Evolutionary conservation across 2,797 vertebrate species (phyloP).

Genomic region (Sebastes nivosus): DNA sequence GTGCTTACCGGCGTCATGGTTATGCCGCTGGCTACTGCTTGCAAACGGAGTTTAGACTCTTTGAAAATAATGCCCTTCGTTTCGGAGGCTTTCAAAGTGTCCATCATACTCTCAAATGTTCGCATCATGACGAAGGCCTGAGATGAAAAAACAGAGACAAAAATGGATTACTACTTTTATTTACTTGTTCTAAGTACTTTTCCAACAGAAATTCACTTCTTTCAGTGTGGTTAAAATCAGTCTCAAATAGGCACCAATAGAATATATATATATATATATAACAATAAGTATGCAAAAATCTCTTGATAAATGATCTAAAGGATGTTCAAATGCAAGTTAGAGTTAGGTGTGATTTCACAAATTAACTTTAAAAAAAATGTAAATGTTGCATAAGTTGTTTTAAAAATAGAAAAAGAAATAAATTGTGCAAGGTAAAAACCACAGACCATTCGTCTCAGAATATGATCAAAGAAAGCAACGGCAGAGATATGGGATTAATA

Average conservation of each 20-base stretch:
- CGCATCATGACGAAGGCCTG: conserved; percentile 48
- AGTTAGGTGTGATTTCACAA: too few relatives aligned
- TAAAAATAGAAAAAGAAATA: too few relatives aligned
- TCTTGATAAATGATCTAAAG: not conserved
- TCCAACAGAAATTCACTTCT: not conserved
- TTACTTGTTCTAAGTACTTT: not conserved
- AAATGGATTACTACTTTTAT: not conserved
- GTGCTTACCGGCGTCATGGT: conserved; percentile 5
- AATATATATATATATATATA: not conserved
- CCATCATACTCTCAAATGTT: accelerated
- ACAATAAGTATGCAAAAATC: not conserved
- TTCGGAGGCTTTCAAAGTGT: accelerated
- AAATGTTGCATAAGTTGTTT: too few relatives aligned
- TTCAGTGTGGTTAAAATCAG: not conserved
- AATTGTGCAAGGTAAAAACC: too few relatives aligned
- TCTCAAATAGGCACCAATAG: not conserved
- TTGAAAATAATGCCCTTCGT: not conserved
- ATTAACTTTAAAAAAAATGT: too few relatives aligned
- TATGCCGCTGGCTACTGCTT: accelerated
- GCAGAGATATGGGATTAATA: not conserved
- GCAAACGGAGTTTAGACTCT: accelerated
- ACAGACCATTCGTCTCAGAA: too few relatives aligned
- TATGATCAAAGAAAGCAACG: too few relatives aligned
- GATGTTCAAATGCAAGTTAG: too few relatives aligned
- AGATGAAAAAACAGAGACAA: not conserved